Conservation (phyloP, 1,140 invertebrate genomes). For the Aricia agestis region DNA sequence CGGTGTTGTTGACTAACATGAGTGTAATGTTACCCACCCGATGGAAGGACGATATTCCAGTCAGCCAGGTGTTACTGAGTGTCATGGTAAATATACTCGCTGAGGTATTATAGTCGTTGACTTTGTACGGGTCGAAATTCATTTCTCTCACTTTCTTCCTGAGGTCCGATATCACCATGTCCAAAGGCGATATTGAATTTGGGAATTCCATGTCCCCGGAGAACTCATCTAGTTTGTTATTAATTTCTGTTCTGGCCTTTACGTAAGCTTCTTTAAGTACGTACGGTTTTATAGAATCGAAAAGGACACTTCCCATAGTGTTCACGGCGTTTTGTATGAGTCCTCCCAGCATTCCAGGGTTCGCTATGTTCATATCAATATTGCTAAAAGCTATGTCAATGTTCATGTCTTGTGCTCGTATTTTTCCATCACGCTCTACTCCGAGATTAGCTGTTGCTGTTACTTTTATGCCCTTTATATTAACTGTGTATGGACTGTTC, state of each 20-base stretch:
- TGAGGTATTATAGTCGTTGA: constrained; percentile 83
- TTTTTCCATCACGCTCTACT: constrained; percentile 83
- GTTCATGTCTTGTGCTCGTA: constrained; percentile 85
- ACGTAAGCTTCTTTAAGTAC: constrained; percentile 86
- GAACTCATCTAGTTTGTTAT: constrained; percentile 80
- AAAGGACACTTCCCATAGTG: constrained; percentile 86
- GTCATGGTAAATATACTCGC: constrained; percentile 82
- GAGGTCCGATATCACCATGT: constrained; percentile 85
- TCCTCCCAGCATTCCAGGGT: constrained; percentile 84
- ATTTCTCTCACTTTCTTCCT: constrained; percentile 83
- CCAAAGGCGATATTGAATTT: constrained; percentile 90
- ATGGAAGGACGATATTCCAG: constrained; percentile 87
- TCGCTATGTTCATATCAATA: constrained; percentile 88
- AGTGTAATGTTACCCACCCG: constrained; percentile 86
- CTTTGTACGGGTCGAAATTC: constrained; percentile 84
- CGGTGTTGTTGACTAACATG: constrained; percentile 82
- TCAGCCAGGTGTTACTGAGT: constrained; percentile 85
- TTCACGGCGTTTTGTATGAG: constrained; percentile 88
- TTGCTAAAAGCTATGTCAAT: constrained; percentile 88
- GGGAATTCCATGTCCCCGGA: constrained; percentile 84
- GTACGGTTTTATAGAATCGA: constrained; percentile 90
- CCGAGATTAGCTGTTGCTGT: constrained; percentile 80
- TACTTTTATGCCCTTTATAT: constrained; percentile 82
- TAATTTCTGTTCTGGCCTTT: constrained; percentile 80
- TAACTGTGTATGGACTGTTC: constrained; percentile 85